These are phyloP conservation scores for Hyposoter dolosus DNA, from an alignment of 2,888 invertebrate genomes.

Conservation along the genomic window DNA sequence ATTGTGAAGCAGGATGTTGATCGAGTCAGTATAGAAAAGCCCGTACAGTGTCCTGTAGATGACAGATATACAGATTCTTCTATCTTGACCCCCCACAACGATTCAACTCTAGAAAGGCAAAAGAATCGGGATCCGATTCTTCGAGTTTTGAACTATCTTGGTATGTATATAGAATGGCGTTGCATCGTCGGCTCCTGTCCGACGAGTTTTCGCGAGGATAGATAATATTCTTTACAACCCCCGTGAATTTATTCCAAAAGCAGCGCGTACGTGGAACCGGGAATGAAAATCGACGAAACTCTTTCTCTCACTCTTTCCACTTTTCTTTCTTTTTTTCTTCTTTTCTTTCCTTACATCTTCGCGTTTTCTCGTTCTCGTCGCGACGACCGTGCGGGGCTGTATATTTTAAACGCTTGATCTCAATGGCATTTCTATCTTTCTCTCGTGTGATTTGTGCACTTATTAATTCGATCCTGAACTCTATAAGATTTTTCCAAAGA, in stretches of 20 bases:
- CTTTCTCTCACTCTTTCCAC: slow-evolving; percentile 23
- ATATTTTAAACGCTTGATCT: slow-evolving; percentile 60
- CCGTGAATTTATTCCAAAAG: slow-evolving; percentile 67
- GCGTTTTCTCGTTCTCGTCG: slow-evolving; percentile 44
- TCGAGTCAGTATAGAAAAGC: slow-evolving; percentile 3
- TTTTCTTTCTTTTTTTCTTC: slow-evolving; percentile 2
- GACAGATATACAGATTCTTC: slow-evolving; percentile 46
- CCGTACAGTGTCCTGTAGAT: slow-evolving; percentile 1
- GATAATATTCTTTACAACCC: slow-evolving; percentile 69
- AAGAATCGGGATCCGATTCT: slow-evolving; percentile 62
- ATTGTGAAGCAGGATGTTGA: not conserved
- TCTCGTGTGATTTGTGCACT: slow-evolving; percentile 67
- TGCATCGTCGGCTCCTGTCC: slow-evolving; percentile 64
- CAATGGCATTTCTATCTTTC: slow-evolving; percentile 52
- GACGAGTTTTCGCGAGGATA: slow-evolving; percentile 63
- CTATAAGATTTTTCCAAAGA: slow-evolving; percentile 65
- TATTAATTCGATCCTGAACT: slow-evolving; percentile 69
- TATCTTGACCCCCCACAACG: slow-evolving; percentile 60
- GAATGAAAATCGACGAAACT: slow-evolving; percentile 61
- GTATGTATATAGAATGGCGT: slow-evolving; percentile 13
- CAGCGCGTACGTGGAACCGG: slow-evolving; percentile 36
- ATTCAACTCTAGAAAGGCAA: slow-evolving; percentile 61
- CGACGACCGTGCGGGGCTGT: slow-evolving; percentile 39
- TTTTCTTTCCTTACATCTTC: slow-evolving; percentile 20
- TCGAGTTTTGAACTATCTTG: slow-evolving; percentile 53